Evolutionary conservation across 1,140 invertebrate genomes (phyloP), one percentile per base, ranked within the genome.

Genomic region (Akabosia matsudoensis): DNA sequence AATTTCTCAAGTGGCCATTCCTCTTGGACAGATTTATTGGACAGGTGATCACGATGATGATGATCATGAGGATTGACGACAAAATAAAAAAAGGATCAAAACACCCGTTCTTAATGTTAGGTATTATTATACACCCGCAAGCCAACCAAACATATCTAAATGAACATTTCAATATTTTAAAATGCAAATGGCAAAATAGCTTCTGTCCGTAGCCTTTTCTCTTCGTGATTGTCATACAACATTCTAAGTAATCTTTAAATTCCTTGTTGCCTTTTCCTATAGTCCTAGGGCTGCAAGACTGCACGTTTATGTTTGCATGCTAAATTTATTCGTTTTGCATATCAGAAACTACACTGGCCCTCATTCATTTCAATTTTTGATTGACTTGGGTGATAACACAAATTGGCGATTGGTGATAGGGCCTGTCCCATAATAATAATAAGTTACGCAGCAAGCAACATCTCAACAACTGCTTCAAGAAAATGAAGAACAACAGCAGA

Each of bases 1-100:
- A 56, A 56, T 56, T 56, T 56, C 54, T 56, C 54, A 22, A 56
- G 54, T 56, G 22, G 54, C 54, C 54, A 56, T 56, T 56, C 54
- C 54, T 4, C 54, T 56, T 22, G 54, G 54, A 24, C 54, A 56
- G 54, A 56, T 56, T 56, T 56, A 56, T 56, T 13, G 4, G 54
- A 24, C 54, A 22, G 54, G 54, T 56, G 54, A 56, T 24, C 37
- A 45, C 18, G 37, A 45, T 45, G 37, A 45, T 45, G 37, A 45
- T 7, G 37, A 45, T 45, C 7, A 45, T 45, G 37, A 45, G 7
- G 37, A 45, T 45, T 45, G 37, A 45, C 37, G 37, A 45, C 37
- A 45, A 45, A 45, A 10, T n/a, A n/a, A 45, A 45, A 45, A 45
- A 45, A 45, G 7, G 37, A 45, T 45, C 7, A 45, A 45, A 45